phyloP scores from a whole-genome alignment of 2,797 vertebrate species.

The Hoplostethus mediterraneus region DNA sequence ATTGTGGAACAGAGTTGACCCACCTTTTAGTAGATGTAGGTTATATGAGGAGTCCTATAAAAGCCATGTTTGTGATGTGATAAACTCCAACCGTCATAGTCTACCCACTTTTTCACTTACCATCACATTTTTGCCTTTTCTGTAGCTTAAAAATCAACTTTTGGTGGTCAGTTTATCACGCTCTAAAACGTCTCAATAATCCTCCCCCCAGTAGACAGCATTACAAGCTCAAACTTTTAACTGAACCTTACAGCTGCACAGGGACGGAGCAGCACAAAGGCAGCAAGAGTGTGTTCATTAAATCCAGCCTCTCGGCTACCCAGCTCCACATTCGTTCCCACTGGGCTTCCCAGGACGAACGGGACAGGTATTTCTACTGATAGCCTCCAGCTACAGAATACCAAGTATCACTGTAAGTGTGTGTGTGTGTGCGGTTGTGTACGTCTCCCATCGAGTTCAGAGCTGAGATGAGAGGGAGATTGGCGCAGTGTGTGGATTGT shows the following conservation, averaged over 20 bases:
- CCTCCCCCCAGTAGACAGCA: slow-evolving; percentile 20
- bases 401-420: slow-evolving; percentile 26
- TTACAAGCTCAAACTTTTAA: slow-evolving; percentile 44
- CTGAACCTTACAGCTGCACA: slow-evolving; percentile 52
- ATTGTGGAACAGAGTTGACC: no score
- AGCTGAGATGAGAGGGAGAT: slow-evolving; percentile 21
- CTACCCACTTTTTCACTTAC: no score
- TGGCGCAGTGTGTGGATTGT: slow-evolving; percentile 45
- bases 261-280: slow-evolving; percentile 50
- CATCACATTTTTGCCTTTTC: not conserved
- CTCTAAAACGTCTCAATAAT: slow-evolving; percentile 50
- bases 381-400: slow-evolving; percentile 12
- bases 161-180: slow-evolving; percentile 17
- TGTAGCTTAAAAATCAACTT: not conserved
- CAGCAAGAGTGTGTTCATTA: slow-evolving; percentile 48
- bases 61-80: no score
- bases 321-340: slow-evolving; percentile 22
- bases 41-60: no score
- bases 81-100: no score
- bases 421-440: slow-evolving; percentile 20
- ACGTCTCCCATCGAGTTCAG: slow-evolving; percentile 1
- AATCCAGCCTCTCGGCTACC: slow-evolving; percentile 46
- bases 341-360: slow-evolving; percentile 17
- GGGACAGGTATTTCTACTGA: slow-evolving; percentile 21
- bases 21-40: no score